Base-by-base conservation (phyloP, 2,888 invertebrate species). In the Ellobium chinense region DNA sequence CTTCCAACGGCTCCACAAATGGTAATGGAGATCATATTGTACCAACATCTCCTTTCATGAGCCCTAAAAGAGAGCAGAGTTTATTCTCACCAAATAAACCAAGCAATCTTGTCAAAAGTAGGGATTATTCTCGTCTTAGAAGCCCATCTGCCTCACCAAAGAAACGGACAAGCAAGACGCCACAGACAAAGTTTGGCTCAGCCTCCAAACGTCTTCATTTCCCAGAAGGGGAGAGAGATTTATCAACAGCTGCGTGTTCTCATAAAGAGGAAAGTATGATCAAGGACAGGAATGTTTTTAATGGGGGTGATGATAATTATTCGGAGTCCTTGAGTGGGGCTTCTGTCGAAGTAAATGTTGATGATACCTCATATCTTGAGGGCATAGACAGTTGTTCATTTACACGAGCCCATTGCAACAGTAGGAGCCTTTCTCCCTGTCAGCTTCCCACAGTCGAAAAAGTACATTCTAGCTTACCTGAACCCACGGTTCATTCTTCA, bases 61-160 rank as follows among this genome's bases (percentile, higher is more conserved):
- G 24, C 70, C 0, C 46, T 4, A 58, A 18, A 24, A 78, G 31
- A 62, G 70, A 70, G 14, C 2, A 21, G 7, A 39, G 12, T 36
- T 36, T 66, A 18, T 60, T 78, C 29, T 74, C 80, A n/a, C 74
- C 66, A 21, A 24, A 58, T 29, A 80, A 80, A 60, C 12, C 58
- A 3, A 80, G 29, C 14, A 74, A 74, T 58, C 74, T 80, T 4
- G 58, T 68, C 1, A 78, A 72, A 72, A 54, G 70, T 21, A 68
- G 72, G 36, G 78, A 78, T 37, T 78, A 78, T 63, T 31, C 68
- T 3, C 7, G 80, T 5, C 74, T 80, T 0, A 31, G 56, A 54
- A 74, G 66, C 46, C 80, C 80, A 2, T 65, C 80, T 24, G 37
- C 63, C 4, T 80, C 80, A 9, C 80, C 80, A 7, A 73, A 65